Evolutionary conservation across 2,888 invertebrate species (phyloP), one percentile per base, ranked within the genome.

Genomic region (Zygothrica quintamaculata): DNA sequence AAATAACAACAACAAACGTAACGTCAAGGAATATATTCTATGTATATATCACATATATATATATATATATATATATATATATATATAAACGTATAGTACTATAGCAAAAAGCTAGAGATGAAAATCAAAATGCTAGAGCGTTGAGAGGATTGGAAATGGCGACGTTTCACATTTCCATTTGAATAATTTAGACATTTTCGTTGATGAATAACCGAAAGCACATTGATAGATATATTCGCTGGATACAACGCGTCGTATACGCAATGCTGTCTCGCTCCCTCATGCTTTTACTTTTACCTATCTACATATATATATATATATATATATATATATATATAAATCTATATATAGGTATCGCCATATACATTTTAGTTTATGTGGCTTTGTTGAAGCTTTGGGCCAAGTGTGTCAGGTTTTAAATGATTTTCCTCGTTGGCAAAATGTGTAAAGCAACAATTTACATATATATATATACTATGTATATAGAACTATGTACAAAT

Each of bases 121-220:
- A 34, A 53, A 22, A 4, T 26, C 42, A 43, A 47, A 36, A 11
- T 46, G 36, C 40, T 31, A 11, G 22, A 36, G 36, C 39, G 33
- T 42, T 52, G 42, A 42, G 57, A 26, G 57, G 11, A 13, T 36
- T n/a, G 52, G 47, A 56, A 55, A 56, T 57, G 60, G 60, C 72
- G 60, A 80, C 79, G 76, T 70, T 82, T 82, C 69, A 71, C 88
- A 79, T 78, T 84, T 88, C 77, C 80, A 88, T 87, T 87, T 87
- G 87, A 87, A 87, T 87, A 87, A 87, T 87, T 87, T 87, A 84
- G 86, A 87, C 85, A 78, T 88, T 82, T 84, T 76, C 82, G 87
- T 84, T 87, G 86, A 87, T 87, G 88, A 85, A 87, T 81, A 88
- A 87, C 81, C 82, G 77, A 81, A 68, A 77, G 72, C 82, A 77